Evolutionary conservation across 2,113 vertebrate species (phyloP).

Genomic region (Parotia lawesii): DNA sequence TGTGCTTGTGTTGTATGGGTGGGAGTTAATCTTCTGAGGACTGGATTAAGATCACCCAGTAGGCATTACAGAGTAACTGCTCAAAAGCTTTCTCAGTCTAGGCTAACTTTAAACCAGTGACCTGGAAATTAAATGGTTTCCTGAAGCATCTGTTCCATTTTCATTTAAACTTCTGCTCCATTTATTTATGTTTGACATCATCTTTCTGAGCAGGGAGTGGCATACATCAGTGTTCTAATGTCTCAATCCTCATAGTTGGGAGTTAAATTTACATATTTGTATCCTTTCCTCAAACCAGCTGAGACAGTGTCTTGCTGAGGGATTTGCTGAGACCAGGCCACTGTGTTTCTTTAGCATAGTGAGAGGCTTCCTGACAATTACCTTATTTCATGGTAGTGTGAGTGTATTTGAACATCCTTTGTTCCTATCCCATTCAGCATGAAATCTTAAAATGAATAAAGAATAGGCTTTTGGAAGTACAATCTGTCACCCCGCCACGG

Average conservation of each 20-base stretch:
- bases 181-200: neutral
- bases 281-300: neutral
- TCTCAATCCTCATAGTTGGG: accelerated
- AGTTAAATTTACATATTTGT: neutral
- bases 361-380: neutral
- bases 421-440: neutral
- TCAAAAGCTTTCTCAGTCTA: neutral
- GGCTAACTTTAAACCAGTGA: neutral
- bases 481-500: neutral
- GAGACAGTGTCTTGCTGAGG: neutral
- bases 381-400: neutral
- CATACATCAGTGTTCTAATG: neutral
- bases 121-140: neutral
- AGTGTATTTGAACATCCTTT: neutral
- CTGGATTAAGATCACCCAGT: neutral
- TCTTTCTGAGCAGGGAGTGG: neutral
- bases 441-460: neutral
- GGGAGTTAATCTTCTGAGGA: neutral
- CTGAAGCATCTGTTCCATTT: neutral
- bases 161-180: neutral
- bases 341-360: neutral
- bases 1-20: neutral
- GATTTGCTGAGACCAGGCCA: neutral
- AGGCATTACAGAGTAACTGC: neutral
- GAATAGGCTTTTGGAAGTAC: neutral